phyloP scores from a whole-genome alignment of 2,797 vertebrate genomes.

The Gallinago stenura region DNA sequence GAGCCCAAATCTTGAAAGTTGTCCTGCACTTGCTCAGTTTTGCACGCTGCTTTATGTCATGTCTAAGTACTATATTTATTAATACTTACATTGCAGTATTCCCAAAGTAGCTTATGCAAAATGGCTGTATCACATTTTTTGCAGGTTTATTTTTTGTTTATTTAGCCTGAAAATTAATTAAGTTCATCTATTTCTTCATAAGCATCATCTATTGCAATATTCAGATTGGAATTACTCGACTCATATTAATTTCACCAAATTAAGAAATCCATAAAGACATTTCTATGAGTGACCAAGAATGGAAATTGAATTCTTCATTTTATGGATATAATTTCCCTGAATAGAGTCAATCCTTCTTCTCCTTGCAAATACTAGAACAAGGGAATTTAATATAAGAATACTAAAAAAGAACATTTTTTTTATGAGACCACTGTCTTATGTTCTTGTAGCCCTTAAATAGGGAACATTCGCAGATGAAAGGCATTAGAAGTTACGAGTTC shows the following conservation, averaged over 20 bases:
- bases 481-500: neutral
- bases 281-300: neutral
- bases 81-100: neutral
- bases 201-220: neutral
- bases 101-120: neutral
- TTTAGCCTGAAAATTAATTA: neutral
- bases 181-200: neutral
- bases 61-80: neutral
- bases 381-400: neutral
- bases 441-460: neutral
- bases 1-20: neutral
- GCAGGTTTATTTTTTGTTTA: neutral
- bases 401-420: neutral
- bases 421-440: neutral
- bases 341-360: neutral
- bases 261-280: neutral
- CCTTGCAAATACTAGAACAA: neutral
- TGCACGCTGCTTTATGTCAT: neutral
- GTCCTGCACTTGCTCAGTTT: neutral
- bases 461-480: neutral
- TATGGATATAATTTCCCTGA: neutral
- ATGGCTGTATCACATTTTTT: neutral
- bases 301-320: neutral
- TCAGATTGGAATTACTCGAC: neutral
- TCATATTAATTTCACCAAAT: neutral